Conservation (phyloP, 2,888 invertebrate genomes). For the Drosophila mayaguana region DNA sequence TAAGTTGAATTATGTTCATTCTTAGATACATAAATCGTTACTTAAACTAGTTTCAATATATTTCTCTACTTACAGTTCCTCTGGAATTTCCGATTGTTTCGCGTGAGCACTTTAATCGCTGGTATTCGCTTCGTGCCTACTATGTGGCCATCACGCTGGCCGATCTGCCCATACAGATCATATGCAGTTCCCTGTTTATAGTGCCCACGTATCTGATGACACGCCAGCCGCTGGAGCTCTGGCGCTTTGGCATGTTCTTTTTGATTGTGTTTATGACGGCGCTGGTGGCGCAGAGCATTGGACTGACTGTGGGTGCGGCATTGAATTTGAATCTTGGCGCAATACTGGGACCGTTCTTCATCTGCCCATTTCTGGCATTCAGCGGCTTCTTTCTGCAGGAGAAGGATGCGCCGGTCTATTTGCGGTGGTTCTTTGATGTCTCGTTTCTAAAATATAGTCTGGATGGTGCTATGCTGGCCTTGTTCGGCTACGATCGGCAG, state of each 20-base stretch:
- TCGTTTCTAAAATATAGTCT: conserved; percentile 96
- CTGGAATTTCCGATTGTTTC: conserved; percentile 92
- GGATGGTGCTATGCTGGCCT: conserved; percentile 92
- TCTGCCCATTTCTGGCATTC: conserved; percentile 95
- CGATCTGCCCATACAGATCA: conserved; percentile 92
- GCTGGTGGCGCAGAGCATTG: conserved; percentile 94
- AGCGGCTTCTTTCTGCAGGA: conserved; percentile 96
- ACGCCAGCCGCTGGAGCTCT: conserved; percentile 91
- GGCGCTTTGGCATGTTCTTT: conserved; percentile 90
- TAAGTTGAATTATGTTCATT: neutral
- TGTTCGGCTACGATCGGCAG: conserved; percentile 92
- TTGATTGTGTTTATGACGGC: conserved; percentile 91
- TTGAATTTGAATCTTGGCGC: conserved; percentile 94
- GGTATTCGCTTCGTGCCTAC: conserved; percentile 94
- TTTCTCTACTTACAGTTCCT: conserved; percentile 88
- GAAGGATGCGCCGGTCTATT: conserved; percentile 90
- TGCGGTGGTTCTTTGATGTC: conserved; percentile 94
- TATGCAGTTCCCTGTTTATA: conserved; percentile 91
- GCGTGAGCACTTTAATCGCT: conserved; percentile 94
- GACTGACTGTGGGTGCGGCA: conserved; percentile 93
- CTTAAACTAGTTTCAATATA: neutral
- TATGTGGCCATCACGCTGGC: conserved; percentile 92
- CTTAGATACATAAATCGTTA: too few relatives aligned
- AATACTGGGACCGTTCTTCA: conserved; percentile 94
- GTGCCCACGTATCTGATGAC: conserved; percentile 94